Evolutionary conservation across 2,888 invertebrate species (phyloP).

Genomic region (Argyresthia albistria): DNA sequence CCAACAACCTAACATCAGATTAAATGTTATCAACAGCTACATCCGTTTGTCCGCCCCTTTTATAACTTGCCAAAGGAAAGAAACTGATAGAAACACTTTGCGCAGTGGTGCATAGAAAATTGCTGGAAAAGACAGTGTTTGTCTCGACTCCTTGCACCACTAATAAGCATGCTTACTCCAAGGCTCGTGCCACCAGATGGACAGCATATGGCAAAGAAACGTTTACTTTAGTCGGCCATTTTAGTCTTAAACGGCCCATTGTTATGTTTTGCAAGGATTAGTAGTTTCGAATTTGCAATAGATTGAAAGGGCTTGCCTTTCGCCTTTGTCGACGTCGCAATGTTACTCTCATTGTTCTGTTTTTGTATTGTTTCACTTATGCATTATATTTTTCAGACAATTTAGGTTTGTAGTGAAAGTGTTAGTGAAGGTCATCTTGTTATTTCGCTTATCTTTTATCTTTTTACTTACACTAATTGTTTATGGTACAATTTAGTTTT

Average conservation of each 20-base stretch:
- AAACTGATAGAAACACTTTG: too few species aligned
- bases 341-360: background rate
- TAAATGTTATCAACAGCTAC: too few species aligned
- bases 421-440: too few species aligned
- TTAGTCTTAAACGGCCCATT: background rate
- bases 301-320: background rate
- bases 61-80: too few species aligned
- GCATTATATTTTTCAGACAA: too few species aligned
- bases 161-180: slow-evolving; percentile 7
- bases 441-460: too few species aligned
- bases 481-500: too few species aligned
- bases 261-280: background rate
- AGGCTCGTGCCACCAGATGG: slow-evolving; percentile 39
- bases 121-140: slow-evolving; percentile 11
- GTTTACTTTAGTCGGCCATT: slow-evolving; percentile 3
- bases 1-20: too few species aligned
- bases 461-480: too few species aligned
- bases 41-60: too few species aligned
- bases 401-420: too few species aligned
- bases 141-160: slow-evolving; percentile 7
- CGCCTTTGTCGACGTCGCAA: background rate
- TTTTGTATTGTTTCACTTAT: background rate
- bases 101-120: slow-evolving; percentile 26
- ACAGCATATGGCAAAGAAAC: slow-evolving; percentile 38
- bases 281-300: background rate